phyloP scores from a whole-genome alignment of 1,140 invertebrate genomes.

The Drosophila leontia region DNA sequence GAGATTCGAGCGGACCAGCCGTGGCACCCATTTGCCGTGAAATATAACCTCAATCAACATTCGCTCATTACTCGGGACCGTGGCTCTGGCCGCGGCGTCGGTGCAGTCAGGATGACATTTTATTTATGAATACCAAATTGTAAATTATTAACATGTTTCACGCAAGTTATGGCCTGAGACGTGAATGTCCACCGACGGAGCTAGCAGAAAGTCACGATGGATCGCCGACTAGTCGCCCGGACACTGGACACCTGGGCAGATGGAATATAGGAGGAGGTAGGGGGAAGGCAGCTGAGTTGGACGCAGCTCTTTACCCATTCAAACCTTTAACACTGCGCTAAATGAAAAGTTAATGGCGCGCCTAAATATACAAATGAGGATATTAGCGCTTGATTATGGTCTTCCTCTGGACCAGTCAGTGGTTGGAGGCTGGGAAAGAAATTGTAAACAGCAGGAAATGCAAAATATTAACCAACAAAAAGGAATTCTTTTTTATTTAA shows the following conservation, averaged over 20 bases:
- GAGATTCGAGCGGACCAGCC: conserved; percentile 48
- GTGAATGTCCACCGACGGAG: conserved; percentile 48
- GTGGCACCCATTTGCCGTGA: conserved; percentile 78
- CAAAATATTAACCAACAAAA: conserved; percentile 19
- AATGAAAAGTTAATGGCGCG: conserved; percentile 77
- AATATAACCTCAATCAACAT: conserved; percentile 83
- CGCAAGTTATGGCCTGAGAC: conserved; percentile 77
- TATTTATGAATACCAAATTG: conserved; percentile 84
- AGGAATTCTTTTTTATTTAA: no score
- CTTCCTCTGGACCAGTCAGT: conserved; percentile 57
- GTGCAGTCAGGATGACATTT: conserved; percentile 78
- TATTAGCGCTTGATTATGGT: conserved; percentile 78
- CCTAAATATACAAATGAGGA: conserved; percentile 73
- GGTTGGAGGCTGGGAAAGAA: conserved; percentile 9
- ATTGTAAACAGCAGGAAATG: conserved; percentile 19
- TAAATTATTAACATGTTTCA: conserved; percentile 84
- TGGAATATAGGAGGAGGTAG: not conserved
- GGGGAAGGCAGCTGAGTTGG: not conserved
- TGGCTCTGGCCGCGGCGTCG: conserved; percentile 38
- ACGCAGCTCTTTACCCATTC: conserved; percentile 42
- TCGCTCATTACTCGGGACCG: conserved; percentile 70
- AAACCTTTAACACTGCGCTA: conserved; percentile 54
- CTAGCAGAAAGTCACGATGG: conserved; percentile 46
- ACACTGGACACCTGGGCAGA: conserved; percentile 51
- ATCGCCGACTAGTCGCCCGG: conserved; percentile 50